Evolutionary conservation across 2,888 invertebrate genomes (phyloP).

Genomic region (Drosophila algonquin): DNA sequence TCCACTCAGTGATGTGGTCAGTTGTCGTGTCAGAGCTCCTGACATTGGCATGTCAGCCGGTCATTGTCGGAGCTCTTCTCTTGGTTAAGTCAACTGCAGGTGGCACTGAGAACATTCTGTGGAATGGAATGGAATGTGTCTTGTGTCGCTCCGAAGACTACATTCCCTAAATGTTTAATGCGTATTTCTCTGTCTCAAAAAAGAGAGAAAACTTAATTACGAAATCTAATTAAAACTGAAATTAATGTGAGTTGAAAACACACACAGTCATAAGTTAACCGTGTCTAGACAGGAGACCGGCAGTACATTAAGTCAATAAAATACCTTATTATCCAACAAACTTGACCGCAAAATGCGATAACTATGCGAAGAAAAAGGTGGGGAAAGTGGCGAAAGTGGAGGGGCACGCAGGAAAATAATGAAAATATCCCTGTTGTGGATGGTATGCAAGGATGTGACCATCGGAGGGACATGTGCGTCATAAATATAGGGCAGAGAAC

Average conservation of each 20-base stretch:
- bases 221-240: slow-evolving; percentile 18
- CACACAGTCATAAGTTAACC: slow-evolving; percentile 23
- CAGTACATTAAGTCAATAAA: slow-evolving; percentile 8
- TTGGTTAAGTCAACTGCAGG: slow-evolving; percentile 20
- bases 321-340: slow-evolving; percentile 12
- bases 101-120: slow-evolving; percentile 7
- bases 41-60: slow-evolving; percentile 43
- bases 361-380: neutral
- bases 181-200: neutral
- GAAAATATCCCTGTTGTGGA: neutral
- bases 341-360: slow-evolving; percentile 21
- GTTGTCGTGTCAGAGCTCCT: slow-evolving; percentile 13
- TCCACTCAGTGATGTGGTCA: slow-evolving; percentile 1
- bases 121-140: slow-evolving; percentile 3
- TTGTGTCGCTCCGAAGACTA: neutral
- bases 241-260: slow-evolving; percentile 6
- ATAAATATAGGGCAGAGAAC: slow-evolving; percentile 50
- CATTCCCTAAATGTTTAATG: neutral
- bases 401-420: slow-evolving; percentile 1
- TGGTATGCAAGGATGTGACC: neutral
- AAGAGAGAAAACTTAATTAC: slow-evolving; percentile 13
- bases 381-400: neutral
- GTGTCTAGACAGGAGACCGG: slow-evolving; percentile 9
- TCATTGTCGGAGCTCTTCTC: slow-evolving; percentile 14
- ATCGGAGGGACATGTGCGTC: slow-evolving; percentile 44